phyloP scores from a whole-genome alignment of 2,888 invertebrate species.

The Sarcophaga rosellei region DNA sequence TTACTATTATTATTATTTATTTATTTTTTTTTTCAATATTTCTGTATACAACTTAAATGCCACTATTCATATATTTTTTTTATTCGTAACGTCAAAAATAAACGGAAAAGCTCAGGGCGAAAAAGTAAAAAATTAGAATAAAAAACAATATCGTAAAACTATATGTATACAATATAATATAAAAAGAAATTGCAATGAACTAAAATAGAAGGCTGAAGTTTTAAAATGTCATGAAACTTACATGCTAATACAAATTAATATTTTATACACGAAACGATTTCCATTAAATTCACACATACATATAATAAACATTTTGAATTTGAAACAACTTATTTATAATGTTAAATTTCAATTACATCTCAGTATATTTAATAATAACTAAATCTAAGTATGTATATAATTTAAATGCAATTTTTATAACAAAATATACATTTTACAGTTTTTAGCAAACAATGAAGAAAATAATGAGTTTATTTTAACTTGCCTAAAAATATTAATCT shows the following conservation, averaged over 20 bases:
- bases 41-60: not conserved
- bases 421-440: constrained; percentile 61
- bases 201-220: constrained; percentile 4
- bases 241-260: constrained; percentile 11
- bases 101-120: constrained; percentile 25
- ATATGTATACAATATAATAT: not conserved
- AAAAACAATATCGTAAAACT: not conserved
- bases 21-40: constrained; percentile 23
- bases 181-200: not conserved
- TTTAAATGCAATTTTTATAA: constrained; percentile 64
- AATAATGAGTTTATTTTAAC: constrained; percentile 14
- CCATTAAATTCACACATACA: constrained; percentile 33
- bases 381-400: constrained; percentile 20
- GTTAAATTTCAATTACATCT: constrained; percentile 19
- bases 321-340: constrained; percentile 29
- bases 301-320: constrained; percentile 19
- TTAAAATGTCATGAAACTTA: not conserved
- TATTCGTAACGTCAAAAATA: not conserved
- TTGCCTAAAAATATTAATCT: constrained; percentile 44
- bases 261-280: constrained; percentile 20
- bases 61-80: not conserved
- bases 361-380: constrained; percentile 35
- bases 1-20: constrained; percentile 39
- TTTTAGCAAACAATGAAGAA: constrained; percentile 10
- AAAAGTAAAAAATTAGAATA: constrained; percentile 18